These are phyloP conservation scores for Vanessa cardui DNA, from an alignment of 2,888 invertebrate species.

Conservation along the genomic window DNA sequence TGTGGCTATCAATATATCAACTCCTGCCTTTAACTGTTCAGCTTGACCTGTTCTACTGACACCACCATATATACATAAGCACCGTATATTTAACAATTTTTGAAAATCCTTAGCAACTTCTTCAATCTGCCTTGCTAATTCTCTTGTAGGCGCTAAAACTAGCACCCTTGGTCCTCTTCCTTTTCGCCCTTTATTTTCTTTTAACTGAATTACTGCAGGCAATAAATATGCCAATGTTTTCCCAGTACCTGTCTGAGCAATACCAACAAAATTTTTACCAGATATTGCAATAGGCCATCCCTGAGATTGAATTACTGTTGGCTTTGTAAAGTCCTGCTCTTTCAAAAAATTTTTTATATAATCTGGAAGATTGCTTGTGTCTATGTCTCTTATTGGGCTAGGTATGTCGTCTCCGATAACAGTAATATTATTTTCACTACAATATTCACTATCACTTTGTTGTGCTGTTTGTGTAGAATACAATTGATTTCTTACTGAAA, in stretches of 20 bases:
- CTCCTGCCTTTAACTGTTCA: constrained; percentile 85
- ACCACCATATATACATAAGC: constrained; percentile 94
- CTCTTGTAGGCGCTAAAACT: constrained; percentile 90
- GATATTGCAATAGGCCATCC: constrained; percentile 92
- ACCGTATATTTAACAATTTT: constrained; percentile 85
- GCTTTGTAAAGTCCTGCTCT: constrained; percentile 85
- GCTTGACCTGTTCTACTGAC: constrained; percentile 88
- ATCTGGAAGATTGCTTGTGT: constrained; percentile 88
- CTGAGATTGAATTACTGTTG: constrained; percentile 92
- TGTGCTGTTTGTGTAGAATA: constrained; percentile 61
- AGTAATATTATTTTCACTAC: constrained; percentile 87
- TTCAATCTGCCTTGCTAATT: constrained; percentile 90
- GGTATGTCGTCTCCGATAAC: constrained; percentile 87
- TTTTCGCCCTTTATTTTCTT: constrained; percentile 86
- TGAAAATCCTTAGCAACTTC: constrained; percentile 91
- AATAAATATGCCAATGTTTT: constrained; percentile 90
- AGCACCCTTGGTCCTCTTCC: constrained; percentile 92
- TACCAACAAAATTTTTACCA: constrained; percentile 92
- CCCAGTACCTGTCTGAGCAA: constrained; percentile 92
- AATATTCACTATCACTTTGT: constrained; percentile 84
- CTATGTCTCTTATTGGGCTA: constrained; percentile 88
- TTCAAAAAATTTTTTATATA: constrained; percentile 85
- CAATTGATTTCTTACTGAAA: constrained; percentile 45
- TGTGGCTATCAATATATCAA: constrained; percentile 94
- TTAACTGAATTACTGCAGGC: constrained; percentile 93